These are phyloP conservation scores for Aphidius gifuensis DNA, from an alignment of 1,140 invertebrate species.

Conservation along the genomic window DNA sequence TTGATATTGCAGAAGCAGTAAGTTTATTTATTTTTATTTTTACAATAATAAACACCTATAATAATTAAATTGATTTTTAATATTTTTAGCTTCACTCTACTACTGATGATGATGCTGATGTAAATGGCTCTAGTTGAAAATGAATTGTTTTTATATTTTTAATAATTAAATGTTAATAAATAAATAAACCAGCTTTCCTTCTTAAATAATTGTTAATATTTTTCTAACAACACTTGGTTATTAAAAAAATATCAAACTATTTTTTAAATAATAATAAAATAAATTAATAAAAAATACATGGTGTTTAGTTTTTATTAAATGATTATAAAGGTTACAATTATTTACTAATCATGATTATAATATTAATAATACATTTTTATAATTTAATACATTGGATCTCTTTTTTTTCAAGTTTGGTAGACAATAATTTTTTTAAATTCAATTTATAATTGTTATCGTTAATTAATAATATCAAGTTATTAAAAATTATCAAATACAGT, in stretches of 20 bases:
- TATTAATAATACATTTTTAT: neutral
- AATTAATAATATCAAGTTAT: no score
- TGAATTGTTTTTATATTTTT: no score
- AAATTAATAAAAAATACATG: neutral
- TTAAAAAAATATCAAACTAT: neutral
- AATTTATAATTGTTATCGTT: no score
- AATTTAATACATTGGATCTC: neutral
- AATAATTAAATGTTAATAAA: no score
- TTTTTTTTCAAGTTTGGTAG: no score
- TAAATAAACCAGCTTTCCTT: no score
- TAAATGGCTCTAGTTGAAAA: no score
- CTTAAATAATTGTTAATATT: no score
- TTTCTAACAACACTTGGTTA: no score
- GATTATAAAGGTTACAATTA: neutral
- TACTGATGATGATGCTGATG: neutral
- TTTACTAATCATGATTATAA: neutral
- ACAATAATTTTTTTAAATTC: no score
- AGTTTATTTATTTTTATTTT: slow-evolving; percentile 40
- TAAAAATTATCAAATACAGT: no score
- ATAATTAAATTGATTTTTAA: slow-evolving; percentile 6
- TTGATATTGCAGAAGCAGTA: slow-evolving; percentile 73
- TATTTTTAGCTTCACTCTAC: slow-evolving; percentile 32
- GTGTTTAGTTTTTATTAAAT: neutral
- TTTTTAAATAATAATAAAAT: neutral
- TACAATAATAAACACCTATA: slow-evolving; percentile 1